Conservation (phyloP, 1,140 invertebrate species). For the Whitmania pigra region DNA sequence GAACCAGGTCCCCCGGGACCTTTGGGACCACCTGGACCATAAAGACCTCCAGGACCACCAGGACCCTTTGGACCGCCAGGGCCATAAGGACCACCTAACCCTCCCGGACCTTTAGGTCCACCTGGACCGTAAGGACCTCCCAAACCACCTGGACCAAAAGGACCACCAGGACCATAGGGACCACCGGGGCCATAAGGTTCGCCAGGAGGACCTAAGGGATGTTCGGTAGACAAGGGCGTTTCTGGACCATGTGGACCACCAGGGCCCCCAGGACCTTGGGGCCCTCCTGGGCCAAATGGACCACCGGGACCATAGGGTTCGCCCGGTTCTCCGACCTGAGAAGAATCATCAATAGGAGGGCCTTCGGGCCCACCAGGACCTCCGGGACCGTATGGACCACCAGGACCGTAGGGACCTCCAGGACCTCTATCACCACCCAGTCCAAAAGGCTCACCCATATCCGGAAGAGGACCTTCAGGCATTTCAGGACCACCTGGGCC, state of each 20-base stretch:
- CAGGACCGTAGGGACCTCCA: background rate
- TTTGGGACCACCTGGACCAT: background rate
- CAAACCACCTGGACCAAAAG: background rate
- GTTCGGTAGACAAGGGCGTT: no score
- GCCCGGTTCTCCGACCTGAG: background rate
- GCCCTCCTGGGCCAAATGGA: background rate
- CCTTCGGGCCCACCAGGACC: background rate
- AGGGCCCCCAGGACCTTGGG: background rate
- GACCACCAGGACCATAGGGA: slow-evolving; percentile 4
- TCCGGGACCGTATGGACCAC: background rate
- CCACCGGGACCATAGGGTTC: slow-evolving; percentile 5
- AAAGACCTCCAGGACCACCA: background rate
- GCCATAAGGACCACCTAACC: background rate
- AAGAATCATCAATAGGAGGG: no score
- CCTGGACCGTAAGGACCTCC: background rate
- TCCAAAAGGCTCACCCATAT: background rate
- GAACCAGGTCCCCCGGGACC: background rate
- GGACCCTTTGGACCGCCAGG: background rate
- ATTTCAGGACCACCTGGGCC: background rate
- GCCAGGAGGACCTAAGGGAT: background rate
- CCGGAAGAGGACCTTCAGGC: background rate
- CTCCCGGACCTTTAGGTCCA: background rate
- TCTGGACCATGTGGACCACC: background rate
- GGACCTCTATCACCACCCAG: background rate
- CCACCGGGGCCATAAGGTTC: background rate